Percentiles rank a stretch among this genome's conserved stretches.
Evolutionary conservation across 1,140 invertebrate genomes (phyloP).

Genomic region (Drosophila bocki): DNA sequence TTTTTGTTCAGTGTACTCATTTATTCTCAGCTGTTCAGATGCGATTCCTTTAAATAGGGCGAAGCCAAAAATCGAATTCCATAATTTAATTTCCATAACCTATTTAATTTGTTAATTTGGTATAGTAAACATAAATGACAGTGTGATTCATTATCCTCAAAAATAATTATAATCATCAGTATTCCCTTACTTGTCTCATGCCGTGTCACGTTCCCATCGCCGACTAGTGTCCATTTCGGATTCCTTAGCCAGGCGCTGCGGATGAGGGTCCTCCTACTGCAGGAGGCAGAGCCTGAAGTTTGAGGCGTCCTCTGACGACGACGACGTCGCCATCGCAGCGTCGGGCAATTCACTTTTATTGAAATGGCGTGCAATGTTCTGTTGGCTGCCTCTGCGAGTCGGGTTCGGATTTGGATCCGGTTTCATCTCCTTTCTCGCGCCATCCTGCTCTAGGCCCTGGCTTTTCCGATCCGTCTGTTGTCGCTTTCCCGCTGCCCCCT

Average conservation of each 20-base stretch:
- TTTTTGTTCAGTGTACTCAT: no score
- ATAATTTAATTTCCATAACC: no score
- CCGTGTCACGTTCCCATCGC: conserved; percentile 42
- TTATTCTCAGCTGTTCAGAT: no score
- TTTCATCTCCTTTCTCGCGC: conserved; percentile 45
- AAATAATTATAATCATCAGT: background rate
- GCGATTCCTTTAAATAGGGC: no score
- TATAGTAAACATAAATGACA: no score
- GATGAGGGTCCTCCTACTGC: conserved; percentile 39
- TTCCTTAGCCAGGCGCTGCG: conserved; percentile 50
- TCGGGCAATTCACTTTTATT: conserved; percentile 84
- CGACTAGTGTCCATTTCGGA: conserved; percentile 52
- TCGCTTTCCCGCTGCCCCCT: conserved; percentile 14
- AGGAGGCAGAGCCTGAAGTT: conserved; percentile 63
- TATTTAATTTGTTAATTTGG: no score
- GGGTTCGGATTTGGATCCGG: conserved; percentile 58
- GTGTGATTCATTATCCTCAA: no score
- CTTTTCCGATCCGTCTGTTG: conserved; percentile 58
- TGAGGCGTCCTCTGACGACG: conserved; percentile 54
- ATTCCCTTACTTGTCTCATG: background rate
- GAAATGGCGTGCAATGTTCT: conserved; percentile 83
- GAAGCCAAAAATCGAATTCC: no score
- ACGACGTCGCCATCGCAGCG: conserved; percentile 46
- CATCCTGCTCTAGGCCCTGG: conserved; percentile 38
- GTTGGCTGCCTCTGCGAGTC: conserved; percentile 53